Conservation (phyloP, 2,888 invertebrate genomes). For the Spodoptera littoralis region DNA sequence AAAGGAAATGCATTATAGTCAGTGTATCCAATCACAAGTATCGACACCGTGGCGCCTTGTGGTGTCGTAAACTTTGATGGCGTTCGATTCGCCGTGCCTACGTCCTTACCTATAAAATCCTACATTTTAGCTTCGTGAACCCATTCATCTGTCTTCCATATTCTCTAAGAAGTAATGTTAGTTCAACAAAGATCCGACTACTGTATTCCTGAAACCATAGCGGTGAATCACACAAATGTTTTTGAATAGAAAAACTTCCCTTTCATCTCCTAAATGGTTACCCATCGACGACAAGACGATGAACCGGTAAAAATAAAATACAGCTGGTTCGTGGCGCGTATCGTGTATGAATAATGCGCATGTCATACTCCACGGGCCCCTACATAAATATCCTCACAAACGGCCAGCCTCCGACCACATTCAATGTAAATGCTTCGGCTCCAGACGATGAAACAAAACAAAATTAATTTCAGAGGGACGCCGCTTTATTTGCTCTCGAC, state of each 20-base stretch:
- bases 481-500: conserved; percentile 82
- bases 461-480: conserved; percentile 87
- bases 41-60: conserved; percentile 78
- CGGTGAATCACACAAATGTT: conserved; percentile 48
- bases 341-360: conserved; percentile 86
- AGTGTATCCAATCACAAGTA: conserved; percentile 76
- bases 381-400: conserved; percentile 86
- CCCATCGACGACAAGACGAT: conserved; percentile 74
- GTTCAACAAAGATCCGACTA: conserved; percentile 27
- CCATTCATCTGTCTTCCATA: conserved; percentile 30
- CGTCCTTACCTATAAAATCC: conserved; percentile 50
- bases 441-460: conserved; percentile 88
- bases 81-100: conserved; percentile 69
- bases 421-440: conserved; percentile 87
- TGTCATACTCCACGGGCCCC: conserved; percentile 85
- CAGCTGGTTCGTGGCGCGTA: conserved; percentile 79
- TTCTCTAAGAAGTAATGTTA: conserved; percentile 17
- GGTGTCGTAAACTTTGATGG: conserved; percentile 83
- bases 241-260: conserved; percentile 58
- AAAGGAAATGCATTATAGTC: conserved; percentile 73
- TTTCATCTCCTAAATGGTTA: conserved; percentile 59
- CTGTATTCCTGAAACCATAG: conserved; percentile 35
- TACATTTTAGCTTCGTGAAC: conserved; percentile 46
- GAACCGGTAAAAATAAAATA: conserved; percentile 85
- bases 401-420: conserved; percentile 86